Base-by-base conservation (phyloP, 2,888 invertebrate genomes). In the Arctia plantaginis region DNA sequence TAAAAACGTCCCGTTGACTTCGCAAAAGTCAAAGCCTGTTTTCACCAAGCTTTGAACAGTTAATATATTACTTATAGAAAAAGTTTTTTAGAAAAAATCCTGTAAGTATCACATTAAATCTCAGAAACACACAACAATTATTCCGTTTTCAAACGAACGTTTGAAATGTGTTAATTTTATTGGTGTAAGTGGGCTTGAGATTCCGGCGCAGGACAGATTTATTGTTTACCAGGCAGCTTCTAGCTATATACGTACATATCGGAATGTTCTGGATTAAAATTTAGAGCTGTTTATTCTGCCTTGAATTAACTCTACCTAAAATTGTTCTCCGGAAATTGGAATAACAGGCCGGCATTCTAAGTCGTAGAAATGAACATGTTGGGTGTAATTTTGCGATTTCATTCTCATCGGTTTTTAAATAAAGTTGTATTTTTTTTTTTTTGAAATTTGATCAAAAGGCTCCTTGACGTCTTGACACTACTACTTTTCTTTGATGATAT, bases 211-310 rank as follows among this genome's bases (percentile, higher is more conserved):
- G 51, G 59, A 70, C 55, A 75, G 71, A 73, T 72, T 78, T 78
- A 78, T 77, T 77, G 67, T 62, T 66, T 59, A 27, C n/a, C 35
- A 69, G 47, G 41, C n/a, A 69, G 47, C 13, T 30, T 62, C 51
- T 69, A 67, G 67, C 39, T 73, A 30, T 62, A 18, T 64, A 47
- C 51, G n/a, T 66, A 47, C 51, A 59, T 62, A 66, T 69, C n/a
- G 69, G 73, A 74, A 72, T 72, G 64, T 74, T 66, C 33, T 13
- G 41, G 33, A 77, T 74, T 74, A 74, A 72, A 69, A 72, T 74
- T 77, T 74, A 69, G 66, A 10, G 35, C 66, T 69, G 71, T 73
- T 73, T 68, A 73, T 74, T 62, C 39, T 66, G 64, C 59, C 59
- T 62, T 66, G 69, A 71, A 67, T 69, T 71, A 65, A 72, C 35